These are phyloP conservation scores for Catocala fraxini DNA, from an alignment of 2,888 invertebrate genomes.

Conservation along the genomic window DNA sequence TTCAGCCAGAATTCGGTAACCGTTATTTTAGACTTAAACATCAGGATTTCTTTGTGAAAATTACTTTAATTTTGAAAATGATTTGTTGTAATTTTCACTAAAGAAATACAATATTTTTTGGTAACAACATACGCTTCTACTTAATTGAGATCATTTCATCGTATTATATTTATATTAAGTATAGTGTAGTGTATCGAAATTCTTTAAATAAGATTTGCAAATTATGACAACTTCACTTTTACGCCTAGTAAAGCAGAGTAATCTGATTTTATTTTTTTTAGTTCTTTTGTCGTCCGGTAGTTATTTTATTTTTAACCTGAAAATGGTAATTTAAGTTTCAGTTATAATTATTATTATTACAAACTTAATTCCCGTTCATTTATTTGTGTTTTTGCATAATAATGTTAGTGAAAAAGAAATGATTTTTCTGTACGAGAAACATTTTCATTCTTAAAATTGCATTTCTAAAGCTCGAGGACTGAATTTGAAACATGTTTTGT, in stretches of 20 bases:
- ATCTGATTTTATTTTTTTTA: slow-evolving; percentile 56
- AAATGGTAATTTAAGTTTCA: slow-evolving; percentile 75
- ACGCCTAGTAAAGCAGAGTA: slow-evolving; percentile 61
- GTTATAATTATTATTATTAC: slow-evolving; percentile 62
- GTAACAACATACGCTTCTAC: slow-evolving; percentile 85
- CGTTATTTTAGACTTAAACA: slow-evolving; percentile 66
- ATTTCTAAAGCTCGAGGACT: slow-evolving; percentile 86
- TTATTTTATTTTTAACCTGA: slow-evolving; percentile 67
- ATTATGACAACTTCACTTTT: slow-evolving; percentile 81
- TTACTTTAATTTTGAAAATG: slow-evolving; percentile 45
- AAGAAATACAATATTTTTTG: slow-evolving; percentile 61
- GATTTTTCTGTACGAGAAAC: slow-evolving; percentile 68
- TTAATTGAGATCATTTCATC: slow-evolving; percentile 82
- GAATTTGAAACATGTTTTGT: slow-evolving; percentile 86
- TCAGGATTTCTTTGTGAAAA: slow-evolving; percentile 61
- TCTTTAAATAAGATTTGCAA: slow-evolving; percentile 77
- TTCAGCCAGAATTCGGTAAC: slow-evolving; percentile 64
- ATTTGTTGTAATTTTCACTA: slow-evolving; percentile 61
- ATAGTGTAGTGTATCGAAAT: slow-evolving; percentile 81
- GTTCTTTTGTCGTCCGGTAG: slow-evolving; percentile 65
- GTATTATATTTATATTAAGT: slow-evolving; percentile 86
- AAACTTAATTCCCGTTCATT: slow-evolving; percentile 53
- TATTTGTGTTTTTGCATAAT: slow-evolving; percentile 82
- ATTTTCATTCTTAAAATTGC: slow-evolving; percentile 85
- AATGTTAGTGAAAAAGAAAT: slow-evolving; percentile 73